These are phyloP conservation scores for Meles meles DNA, from an alignment of 2,113 vertebrate genomes.

Conservation along the genomic window DNA sequence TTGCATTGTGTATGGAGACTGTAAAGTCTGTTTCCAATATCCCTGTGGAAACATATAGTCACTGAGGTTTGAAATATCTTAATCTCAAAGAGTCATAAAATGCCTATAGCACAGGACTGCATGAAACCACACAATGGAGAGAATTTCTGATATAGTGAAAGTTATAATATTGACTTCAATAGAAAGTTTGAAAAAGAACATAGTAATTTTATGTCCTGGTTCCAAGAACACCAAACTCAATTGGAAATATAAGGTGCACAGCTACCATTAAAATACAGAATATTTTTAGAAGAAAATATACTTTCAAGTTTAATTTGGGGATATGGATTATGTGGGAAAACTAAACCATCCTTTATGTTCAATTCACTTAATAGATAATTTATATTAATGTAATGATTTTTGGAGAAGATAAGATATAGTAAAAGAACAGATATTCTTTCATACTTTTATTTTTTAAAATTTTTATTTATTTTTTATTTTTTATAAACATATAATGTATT, in stretches of 20 bases:
- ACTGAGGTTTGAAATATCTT: constrained; percentile 70
- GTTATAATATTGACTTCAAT: constrained; percentile 17
- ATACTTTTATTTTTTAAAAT: constrained; percentile 17
- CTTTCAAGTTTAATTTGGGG: not conserved
- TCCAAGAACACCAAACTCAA: not conserved
- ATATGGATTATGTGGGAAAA: not conserved
- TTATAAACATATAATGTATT: too few relatives aligned
- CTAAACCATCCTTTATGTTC: not conserved
- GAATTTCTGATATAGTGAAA: constrained; percentile 41
- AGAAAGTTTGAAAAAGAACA: constrained; percentile 29
- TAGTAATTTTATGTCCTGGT: constrained; percentile 2
- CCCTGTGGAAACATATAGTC: constrained; percentile 37
- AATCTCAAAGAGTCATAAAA: constrained; percentile 52
- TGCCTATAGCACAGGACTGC: not conserved
- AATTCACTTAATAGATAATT: not conserved
- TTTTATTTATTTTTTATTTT: too few relatives aligned
- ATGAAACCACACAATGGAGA: not conserved
- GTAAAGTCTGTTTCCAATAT: constrained; percentile 50
- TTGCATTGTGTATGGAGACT: constrained; percentile 34
- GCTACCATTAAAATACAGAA: constrained; percentile 10
- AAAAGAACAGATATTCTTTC: not conserved
- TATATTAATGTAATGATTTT: not conserved
- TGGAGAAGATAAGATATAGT: not conserved
- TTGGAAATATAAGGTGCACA: not conserved
- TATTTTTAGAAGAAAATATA: not conserved